These are phyloP conservation scores for Dasypogon diadema DNA, from an alignment of 2,888 invertebrate genomes.

Conservation along the genomic window DNA sequence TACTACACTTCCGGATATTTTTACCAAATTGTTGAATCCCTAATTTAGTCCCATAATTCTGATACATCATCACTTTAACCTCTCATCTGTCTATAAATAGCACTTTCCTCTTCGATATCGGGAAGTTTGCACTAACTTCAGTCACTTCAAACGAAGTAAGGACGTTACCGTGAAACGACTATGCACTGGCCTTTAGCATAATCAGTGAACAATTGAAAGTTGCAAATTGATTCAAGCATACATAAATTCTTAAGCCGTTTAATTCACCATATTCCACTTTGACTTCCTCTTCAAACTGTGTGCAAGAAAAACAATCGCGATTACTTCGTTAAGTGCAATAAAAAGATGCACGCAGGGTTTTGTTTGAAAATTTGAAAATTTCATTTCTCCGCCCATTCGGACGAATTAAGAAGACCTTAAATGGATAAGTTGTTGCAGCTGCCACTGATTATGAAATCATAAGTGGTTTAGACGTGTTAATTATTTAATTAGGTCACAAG, in stretches of 20 bases:
- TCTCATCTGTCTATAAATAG: no score
- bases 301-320: neutral
- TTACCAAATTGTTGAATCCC: no score
- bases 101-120: no score
- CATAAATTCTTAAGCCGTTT: neutral
- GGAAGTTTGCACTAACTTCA: no score
- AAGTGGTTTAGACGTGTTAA: slow-evolving; percentile 5
- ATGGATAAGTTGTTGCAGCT: neutral
- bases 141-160: no score
- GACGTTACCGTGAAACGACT: neutral
- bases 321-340: neutral
- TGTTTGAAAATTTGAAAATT: neutral
- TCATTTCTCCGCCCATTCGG: neutral
- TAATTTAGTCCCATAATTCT: no score
- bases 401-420: neutral
- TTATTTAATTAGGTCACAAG: slow-evolving; percentile 17
- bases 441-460: neutral
- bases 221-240: slow-evolving; percentile 1
- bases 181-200: neutral
- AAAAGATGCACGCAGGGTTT: neutral
- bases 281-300: slow-evolving; percentile 7
- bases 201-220: slow-evolving; percentile 26
- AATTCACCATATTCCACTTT: slow-evolving; percentile 7
- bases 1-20: no score
- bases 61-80: no score